Conservation (phyloP, 92 coral and sea anemone species). For the Bergia sp. region DNA sequence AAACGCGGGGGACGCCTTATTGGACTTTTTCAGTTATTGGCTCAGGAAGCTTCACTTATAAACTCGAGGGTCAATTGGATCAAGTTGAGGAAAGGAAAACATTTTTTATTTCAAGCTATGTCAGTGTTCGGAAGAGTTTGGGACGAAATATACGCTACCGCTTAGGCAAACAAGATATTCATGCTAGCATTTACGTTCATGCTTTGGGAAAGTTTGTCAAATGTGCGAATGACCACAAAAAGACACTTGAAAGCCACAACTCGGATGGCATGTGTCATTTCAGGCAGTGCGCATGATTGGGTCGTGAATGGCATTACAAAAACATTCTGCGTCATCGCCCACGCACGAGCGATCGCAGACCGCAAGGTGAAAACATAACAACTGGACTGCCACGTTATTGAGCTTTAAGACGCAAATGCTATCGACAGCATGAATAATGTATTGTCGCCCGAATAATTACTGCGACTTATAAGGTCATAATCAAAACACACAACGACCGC, state of each 20-base stretch:
- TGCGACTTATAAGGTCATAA: slow-evolving; percentile 26
- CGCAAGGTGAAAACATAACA: neutral
- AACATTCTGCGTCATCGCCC: slow-evolving; percentile 19
- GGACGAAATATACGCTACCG: neutral
- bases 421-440: neutral
- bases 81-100: neutral
- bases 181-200: neutral
- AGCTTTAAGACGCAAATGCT: neutral
- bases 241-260: slow-evolving; percentile 3
- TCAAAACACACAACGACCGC: neutral
- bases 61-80: neutral
- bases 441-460: neutral
- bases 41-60: neutral
- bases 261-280: slow-evolving; percentile 7
- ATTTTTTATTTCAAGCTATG: neutral
- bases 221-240: slow-evolving; percentile 15
- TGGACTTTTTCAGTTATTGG: neutral
- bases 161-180: neutral
- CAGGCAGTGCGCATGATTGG: neutral
- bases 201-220: neutral
- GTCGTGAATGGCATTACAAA: neutral
- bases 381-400: neutral
- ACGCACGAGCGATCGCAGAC: slow-evolving; percentile 1
- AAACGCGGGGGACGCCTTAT: neutral
- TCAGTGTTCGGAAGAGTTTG: neutral